These are phyloP conservation scores for Arenicola marina DNA, from an alignment of 2,888 invertebrate genomes.

Conservation along the genomic window DNA sequence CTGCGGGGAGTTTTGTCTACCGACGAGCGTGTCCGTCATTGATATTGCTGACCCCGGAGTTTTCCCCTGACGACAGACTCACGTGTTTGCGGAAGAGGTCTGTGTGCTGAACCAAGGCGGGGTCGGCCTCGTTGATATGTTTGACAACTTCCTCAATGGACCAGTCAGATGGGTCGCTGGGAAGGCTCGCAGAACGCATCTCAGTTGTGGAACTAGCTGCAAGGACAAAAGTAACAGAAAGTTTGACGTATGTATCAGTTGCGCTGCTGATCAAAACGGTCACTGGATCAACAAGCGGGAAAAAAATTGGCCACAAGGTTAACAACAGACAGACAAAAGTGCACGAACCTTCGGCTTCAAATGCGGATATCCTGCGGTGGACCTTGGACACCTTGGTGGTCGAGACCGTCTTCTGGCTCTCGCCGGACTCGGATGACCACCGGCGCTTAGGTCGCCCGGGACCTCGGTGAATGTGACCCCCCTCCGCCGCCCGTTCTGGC, in stretches of 20 bases:
- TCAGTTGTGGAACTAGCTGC: conserved; percentile 59
- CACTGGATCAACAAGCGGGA: no score
- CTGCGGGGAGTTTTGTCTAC: no score
- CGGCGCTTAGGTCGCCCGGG: conserved; percentile 45
- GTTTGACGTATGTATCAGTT: no score
- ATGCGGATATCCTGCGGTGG: conserved; percentile 35
- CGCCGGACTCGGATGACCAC: conserved; percentile 60
- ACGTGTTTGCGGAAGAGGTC: conserved; percentile 93
- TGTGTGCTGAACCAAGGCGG: conserved; percentile 81
- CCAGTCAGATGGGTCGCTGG: conserved; percentile 67
- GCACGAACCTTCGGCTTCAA: conserved; percentile 47
- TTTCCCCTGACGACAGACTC: no score
- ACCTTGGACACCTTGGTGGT: conserved; percentile 31
- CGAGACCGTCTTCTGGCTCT: conserved; percentile 41
- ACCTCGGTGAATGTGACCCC: no score
- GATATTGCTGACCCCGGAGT: no score
- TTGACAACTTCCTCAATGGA: conserved; percentile 92
- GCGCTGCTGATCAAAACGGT: no score
- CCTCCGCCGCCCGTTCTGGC: no score
- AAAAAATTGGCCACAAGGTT: neutral
- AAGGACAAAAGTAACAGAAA: no score
- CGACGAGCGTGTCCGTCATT: no score
- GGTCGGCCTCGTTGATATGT: conserved; percentile 84
- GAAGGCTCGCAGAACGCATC: conserved; percentile 32
- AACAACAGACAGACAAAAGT: neutral